Evolutionary conservation across 2,113 vertebrate genomes (phyloP).

Genomic region (Bostrychus sinensis): DNA sequence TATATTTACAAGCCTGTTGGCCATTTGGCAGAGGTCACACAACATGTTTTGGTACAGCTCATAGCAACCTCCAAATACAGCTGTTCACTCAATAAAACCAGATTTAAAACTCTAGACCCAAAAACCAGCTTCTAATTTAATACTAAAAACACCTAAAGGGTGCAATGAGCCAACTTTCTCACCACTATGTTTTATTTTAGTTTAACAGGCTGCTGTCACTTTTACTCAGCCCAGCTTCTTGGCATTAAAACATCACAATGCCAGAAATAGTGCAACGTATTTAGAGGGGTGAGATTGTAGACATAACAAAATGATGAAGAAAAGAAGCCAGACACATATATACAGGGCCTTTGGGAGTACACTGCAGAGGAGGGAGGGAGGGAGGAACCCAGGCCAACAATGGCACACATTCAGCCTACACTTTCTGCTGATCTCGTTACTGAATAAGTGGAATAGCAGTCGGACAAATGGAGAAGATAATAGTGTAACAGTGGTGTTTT

Average conservation of each 20-base stretch:
- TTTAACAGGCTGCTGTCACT: slow-evolving; percentile 24
- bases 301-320: slow-evolving; percentile 70
- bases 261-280: slow-evolving; percentile 65
- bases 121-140: slow-evolving; percentile 42
- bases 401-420: slow-evolving; percentile 52
- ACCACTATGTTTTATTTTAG: slow-evolving; percentile 35
- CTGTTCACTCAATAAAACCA: slow-evolving; percentile 31
- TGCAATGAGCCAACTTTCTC: slow-evolving; percentile 32
- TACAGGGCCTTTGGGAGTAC: slow-evolving; percentile 41
- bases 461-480: not conserved
- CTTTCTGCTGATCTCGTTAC: slow-evolving; percentile 43
- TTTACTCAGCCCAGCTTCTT: slow-evolving; percentile 3
- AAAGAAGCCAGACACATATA: slow-evolving; percentile 50
- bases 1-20: slow-evolving; percentile 6
- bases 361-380: slow-evolving; percentile 19
- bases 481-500: not conserved
- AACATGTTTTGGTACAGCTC: slow-evolving; percentile 23
- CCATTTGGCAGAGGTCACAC: slow-evolving; percentile 22
- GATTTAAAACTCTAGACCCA: slow-evolving; percentile 14
- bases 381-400: slow-evolving; percentile 38
- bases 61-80: slow-evolving; percentile 46
- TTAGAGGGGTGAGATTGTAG: slow-evolving; percentile 38
- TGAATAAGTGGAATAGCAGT: slow-evolving; percentile 26
- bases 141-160: slow-evolving; percentile 10
- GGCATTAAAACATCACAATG: slow-evolving; percentile 50